A percentile compares a stretch with the other conserved stretches of the same genome.
Evolutionary conservation across 2,113 vertebrate genomes (phyloP).

Genomic region (Pygathrix nemaeus): DNA sequence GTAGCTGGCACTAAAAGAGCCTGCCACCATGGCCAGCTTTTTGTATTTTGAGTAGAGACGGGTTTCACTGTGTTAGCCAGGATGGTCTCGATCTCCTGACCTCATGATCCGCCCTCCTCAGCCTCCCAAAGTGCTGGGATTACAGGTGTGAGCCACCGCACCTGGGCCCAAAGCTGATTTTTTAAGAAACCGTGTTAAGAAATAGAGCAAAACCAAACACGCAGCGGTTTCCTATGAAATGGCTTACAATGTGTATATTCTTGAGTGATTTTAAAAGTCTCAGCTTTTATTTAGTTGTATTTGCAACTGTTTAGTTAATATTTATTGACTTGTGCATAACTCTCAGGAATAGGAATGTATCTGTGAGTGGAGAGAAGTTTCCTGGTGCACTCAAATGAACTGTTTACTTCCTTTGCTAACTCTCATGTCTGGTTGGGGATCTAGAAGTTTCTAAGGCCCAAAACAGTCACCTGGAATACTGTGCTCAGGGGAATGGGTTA

Average conservation of each 20-base stretch:
- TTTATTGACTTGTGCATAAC: slow-evolving; percentile 47
- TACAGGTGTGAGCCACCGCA: too few species aligned
- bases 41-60: too few species aligned
- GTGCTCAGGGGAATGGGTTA: not conserved
- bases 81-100: too few species aligned
- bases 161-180: not conserved
- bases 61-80: too few species aligned
- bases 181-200: slow-evolving; percentile 45
- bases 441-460: not conserved
- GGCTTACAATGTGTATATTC: not conserved
- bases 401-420: slow-evolving; percentile 44
- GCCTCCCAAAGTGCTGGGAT: too few species aligned
- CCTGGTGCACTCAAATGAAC: not conserved
- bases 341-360: not conserved
- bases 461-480: not conserved
- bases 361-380: slow-evolving; percentile 42
- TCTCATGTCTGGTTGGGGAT: not conserved
- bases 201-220: not conserved
- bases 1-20: too few species aligned
- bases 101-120: too few species aligned
- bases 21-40: too few species aligned
- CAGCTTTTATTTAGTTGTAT: slow-evolving; percentile 40
- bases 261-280: slow-evolving; percentile 38
- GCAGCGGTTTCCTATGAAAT: not conserved
- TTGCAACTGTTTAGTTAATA: slow-evolving; percentile 55